Conservation (phyloP, 2,113 vertebrate species). For the Nettapus auritus region DNA sequence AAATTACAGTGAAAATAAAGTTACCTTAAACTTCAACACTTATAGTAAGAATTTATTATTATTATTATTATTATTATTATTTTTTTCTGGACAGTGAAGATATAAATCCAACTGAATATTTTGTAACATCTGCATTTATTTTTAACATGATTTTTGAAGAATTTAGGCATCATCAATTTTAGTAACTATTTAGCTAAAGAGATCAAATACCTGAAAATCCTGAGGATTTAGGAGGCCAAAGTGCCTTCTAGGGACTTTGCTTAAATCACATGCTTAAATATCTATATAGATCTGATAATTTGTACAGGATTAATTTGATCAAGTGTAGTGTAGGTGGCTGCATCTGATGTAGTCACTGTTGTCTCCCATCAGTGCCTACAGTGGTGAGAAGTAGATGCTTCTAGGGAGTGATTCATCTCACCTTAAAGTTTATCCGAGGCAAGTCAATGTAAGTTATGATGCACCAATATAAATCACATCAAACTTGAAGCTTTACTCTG, state of each 20-base stretch:
- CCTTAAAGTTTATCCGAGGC: background rate
- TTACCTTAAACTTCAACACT: background rate
- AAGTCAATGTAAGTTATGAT: background rate
- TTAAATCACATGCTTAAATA: background rate
- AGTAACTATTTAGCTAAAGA: background rate
- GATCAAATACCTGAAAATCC: background rate
- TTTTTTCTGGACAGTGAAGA: background rate
- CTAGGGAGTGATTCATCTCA: slow-evolving; percentile 40
- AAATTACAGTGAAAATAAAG: background rate
- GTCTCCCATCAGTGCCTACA: slow-evolving; percentile 11
- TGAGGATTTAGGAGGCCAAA: background rate
- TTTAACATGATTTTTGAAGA: background rate
- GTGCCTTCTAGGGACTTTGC: background rate
- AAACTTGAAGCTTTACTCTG: background rate
- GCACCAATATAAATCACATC: background rate
- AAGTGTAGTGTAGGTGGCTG: slow-evolving; percentile 35
- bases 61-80: too few relatives aligned
- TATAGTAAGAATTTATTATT: background rate
- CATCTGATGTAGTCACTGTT: slow-evolving; percentile 3
- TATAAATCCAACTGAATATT: background rate
- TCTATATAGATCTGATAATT: background rate
- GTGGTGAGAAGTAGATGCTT: slow-evolving; percentile 26
- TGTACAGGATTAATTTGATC: background rate
- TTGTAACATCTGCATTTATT: background rate
- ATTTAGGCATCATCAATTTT: background rate